phyloP scores from a whole-genome alignment of 1,140 invertebrate species.

The Drosophila seguyi region DNA sequence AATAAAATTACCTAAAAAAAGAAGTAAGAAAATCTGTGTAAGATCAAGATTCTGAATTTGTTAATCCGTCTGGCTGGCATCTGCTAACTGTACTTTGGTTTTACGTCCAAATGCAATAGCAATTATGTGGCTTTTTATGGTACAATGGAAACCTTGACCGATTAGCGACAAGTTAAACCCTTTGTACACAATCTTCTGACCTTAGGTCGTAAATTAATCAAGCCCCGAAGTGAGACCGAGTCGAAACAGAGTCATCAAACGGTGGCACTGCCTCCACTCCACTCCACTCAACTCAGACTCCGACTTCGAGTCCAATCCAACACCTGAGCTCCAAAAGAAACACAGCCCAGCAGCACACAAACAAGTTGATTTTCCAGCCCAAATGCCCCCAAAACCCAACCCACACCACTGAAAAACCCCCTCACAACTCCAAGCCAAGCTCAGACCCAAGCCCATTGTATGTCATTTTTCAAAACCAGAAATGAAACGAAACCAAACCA shows the following conservation, averaged over 20 bases:
- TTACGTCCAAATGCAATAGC: conserved; percentile 11
- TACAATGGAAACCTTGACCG: conserved; percentile 62
- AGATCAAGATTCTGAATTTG: conserved; percentile 1
- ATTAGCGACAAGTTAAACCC: conserved; percentile 68
- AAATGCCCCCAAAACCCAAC: conserved; percentile 52
- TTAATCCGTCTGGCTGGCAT: conserved; percentile 43
- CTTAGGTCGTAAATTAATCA: conserved; percentile 81
- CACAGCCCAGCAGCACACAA: conserved; percentile 53
- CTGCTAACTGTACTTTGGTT: conserved; percentile 55
- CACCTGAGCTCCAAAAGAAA: conserved; percentile 67
- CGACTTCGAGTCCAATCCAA: conserved; percentile 32
- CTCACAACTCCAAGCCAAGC: conserved; percentile 9
- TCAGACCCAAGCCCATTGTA: conserved; percentile 68
- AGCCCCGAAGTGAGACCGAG: conserved; percentile 53
- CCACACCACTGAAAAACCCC: conserved; percentile 33
- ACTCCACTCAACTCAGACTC: conserved; percentile 9
- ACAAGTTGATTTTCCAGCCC: conserved; percentile 81
- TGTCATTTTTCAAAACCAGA: conserved; percentile 74
- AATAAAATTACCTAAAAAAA: background rate
- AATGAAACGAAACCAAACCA: conserved; percentile 54
- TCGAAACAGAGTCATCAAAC: conserved; percentile 78
- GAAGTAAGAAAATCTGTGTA: background rate
- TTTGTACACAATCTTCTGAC: conserved; percentile 63
- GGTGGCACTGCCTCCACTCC: conserved; percentile 49
- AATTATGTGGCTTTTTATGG: conserved; percentile 30